Conservation (phyloP, 2,888 invertebrate genomes). For the Ypsolopha sequella region DNA sequence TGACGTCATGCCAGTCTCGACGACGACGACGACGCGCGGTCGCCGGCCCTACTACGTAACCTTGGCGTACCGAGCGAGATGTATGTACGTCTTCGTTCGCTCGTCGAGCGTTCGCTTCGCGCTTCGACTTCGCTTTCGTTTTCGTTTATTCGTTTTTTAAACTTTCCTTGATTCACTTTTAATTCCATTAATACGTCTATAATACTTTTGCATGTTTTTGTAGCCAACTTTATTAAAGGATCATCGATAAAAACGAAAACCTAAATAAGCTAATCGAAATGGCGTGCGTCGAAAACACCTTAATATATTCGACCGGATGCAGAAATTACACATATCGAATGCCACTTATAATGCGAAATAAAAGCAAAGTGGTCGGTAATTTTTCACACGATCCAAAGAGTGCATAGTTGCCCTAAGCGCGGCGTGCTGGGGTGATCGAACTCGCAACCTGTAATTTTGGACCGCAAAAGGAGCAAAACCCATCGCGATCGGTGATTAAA, state of each 20-base stretch:
- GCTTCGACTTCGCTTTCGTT: constrained; percentile 38
- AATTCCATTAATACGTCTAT: neutral
- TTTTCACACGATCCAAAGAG: constrained; percentile 65
- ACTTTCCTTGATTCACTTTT: neutral
- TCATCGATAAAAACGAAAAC: constrained; percentile 8
- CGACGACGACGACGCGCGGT: constrained; percentile 25
- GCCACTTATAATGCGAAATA: constrained; percentile 57
- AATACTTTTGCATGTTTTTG: neutral
- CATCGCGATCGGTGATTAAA: constrained; percentile 67
- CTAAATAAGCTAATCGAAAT: constrained; percentile 9
- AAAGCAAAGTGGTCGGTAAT: constrained; percentile 60
- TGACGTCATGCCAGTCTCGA: constrained; percentile 60
- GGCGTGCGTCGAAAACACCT: constrained; percentile 10
- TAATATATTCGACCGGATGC: constrained; percentile 44
- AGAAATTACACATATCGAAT: constrained; percentile 59
- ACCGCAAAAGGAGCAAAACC: constrained; percentile 68
- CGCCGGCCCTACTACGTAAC: constrained; percentile 60
- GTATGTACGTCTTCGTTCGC: constrained; percentile 17
- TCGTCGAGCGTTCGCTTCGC: constrained; percentile 16
- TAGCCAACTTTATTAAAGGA: neutral
- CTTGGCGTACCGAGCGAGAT: constrained; percentile 33
- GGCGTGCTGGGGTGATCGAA: constrained; percentile 61
- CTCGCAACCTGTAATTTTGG: constrained; percentile 67
- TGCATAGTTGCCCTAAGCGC: constrained; percentile 66
- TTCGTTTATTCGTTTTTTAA: constrained; percentile 13